Evolutionary conservation across 2,797 vertebrate species (phyloP), one percentile per base, ranked within the genome.

Genomic region (Emydoidea blandingii): DNA sequence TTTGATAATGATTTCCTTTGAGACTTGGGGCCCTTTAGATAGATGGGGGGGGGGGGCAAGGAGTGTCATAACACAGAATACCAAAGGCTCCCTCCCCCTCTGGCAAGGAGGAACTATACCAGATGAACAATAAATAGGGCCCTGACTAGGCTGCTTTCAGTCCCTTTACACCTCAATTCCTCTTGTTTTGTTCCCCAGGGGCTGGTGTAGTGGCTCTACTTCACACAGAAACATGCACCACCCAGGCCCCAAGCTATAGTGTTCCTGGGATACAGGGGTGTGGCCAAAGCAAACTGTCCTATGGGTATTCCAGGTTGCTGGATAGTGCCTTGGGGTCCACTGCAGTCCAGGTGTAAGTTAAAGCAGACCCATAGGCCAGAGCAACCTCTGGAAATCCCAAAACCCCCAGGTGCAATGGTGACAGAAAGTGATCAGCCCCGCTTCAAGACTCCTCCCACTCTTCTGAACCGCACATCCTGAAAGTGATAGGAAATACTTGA

Each of bases 211-310:
- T 34, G 27, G 34, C n/a, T 91, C 49, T 86, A 31, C 12, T 91
- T 37, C n/a, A 19, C 0, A 0, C 10, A 18, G 3, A 18, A 79
- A 59, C 5, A 1, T 1, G 8, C 18, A 37, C 4, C n/a, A 68
- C 2, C 18, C 47, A 54, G 31, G 34, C 31, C 19, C 62, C 65
- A 1, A 0, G 11, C 29, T 1, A 1, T 47, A 44, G 57, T 11
- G 0, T 34, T 23, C 19, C 47, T 76, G 54, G 62, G 56, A 1
- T 6, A 21, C n/a, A 52, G 27, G 23, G 50, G 9, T 5, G 31
- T 8, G 27, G 50, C 57, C 2, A 0, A 41, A 6, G 1, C 82
- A 49, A 0, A 8, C 47, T 50, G 41, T 10, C 21, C 1, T 7
- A 25, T 34, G 25, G n/a, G 2, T 25, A 3, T 44, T 79, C 78